Conservation (phyloP, 2,797 vertebrate species). For the Phoebastria nigripes region DNA sequence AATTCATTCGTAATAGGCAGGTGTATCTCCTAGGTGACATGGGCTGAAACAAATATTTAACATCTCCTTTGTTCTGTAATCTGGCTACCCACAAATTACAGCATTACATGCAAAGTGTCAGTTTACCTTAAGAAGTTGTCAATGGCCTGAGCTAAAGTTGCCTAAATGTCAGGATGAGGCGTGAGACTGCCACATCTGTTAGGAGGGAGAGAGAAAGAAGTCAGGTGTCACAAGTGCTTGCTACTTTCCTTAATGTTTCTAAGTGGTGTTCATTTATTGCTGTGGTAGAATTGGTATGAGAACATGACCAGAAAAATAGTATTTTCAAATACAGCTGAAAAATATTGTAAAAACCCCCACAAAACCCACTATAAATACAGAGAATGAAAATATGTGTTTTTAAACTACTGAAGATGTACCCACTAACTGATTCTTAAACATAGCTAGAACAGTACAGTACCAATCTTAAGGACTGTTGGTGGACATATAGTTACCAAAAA, state of each 20-base stretch:
- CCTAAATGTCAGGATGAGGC: neutral
- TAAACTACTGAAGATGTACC: neutral
- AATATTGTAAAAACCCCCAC: neutral
- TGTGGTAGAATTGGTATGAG: neutral
- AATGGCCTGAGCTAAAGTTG: neutral
- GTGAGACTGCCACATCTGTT: neutral
- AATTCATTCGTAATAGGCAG: neutral
- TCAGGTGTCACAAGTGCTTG: neutral
- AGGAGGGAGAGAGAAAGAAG: neutral
- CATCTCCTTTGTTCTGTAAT: neutral
- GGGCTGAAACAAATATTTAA: neutral
- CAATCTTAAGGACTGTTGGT: neutral
- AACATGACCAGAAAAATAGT: rapidly evolving
- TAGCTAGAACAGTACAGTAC: neutral
- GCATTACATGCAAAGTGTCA: neutral
- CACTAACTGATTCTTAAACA: neutral
- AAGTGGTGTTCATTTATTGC: neutral
- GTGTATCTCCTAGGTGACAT: neutral
- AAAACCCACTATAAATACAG: neutral
- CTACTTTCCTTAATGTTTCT: neutral
- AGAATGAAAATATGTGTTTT: neutral
- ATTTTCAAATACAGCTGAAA: neutral
- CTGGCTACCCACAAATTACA: neutral
- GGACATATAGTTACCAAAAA: neutral
- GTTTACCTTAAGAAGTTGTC: neutral